A percentile compares a stretch with the other conserved stretches of the same genome.
These are phyloP conservation scores for Nomada ferruginata DNA, from an alignment of 2,888 invertebrate genomes.

Conservation along the genomic window DNA sequence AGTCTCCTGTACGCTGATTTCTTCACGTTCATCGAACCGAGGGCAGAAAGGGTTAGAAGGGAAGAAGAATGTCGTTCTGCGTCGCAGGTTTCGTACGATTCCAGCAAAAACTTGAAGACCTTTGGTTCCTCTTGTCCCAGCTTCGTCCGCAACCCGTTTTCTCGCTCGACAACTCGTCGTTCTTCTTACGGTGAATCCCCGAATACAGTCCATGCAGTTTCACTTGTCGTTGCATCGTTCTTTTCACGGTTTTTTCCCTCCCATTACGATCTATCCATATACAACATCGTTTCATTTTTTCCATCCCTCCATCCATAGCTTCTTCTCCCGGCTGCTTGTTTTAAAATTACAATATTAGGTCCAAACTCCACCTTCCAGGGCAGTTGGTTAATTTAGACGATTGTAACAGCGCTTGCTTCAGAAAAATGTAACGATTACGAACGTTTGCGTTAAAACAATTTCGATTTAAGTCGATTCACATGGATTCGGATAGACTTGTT, in stretches of 20 bases:
- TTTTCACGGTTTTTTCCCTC: slow-evolving; percentile 27
- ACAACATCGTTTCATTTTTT: slow-evolving; percentile 7
- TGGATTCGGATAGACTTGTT: too few relatives aligned
- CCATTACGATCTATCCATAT: slow-evolving; percentile 13
- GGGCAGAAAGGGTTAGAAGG: slow-evolving; percentile 53
- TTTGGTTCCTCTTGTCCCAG: slow-evolving; percentile 67
- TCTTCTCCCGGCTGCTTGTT: neutral
- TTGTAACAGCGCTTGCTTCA: too few relatives aligned
- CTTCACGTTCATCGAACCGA: slow-evolving; percentile 60
- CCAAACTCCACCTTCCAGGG: neutral
- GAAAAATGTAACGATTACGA: too few relatives aligned
- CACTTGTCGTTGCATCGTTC: slow-evolving; percentile 40
- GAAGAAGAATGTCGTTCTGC: slow-evolving; percentile 69
- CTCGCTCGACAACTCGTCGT: slow-evolving; percentile 23
- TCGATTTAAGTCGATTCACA: too few relatives aligned
- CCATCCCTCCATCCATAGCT: neutral
- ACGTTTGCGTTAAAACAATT: too few relatives aligned
- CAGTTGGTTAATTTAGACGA: neutral
- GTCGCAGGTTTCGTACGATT: slow-evolving; percentile 65
- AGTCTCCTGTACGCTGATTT: slow-evolving; percentile 49
- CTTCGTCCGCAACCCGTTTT: slow-evolving; percentile 47
- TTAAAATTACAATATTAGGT: neutral
- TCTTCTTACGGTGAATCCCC: slow-evolving; percentile 35
- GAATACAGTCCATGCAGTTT: slow-evolving; percentile 37
- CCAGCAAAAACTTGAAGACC: slow-evolving; percentile 72